phyloP scores from a whole-genome alignment of 2,888 invertebrate species.

The Anodontia alba region DNA sequence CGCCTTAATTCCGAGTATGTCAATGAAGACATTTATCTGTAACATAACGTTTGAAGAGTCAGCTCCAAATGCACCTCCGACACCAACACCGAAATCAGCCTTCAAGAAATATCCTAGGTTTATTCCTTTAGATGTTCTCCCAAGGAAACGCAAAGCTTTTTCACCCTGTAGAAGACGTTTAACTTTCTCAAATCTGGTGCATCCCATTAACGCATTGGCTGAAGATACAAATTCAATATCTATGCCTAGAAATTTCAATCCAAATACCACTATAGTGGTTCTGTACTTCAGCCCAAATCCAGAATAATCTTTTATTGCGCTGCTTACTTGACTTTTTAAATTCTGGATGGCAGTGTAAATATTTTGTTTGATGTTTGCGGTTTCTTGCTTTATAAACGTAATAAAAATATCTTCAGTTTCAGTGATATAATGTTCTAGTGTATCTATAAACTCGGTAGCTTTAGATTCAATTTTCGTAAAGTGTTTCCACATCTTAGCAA shows the following conservation, averaged over 20 bases:
- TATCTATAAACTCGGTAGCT: conserved; percentile 18
- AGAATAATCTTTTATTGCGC: background rate
- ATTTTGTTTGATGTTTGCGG: conserved; percentile 3
- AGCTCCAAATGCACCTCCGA: conserved; percentile 30
- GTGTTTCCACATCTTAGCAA: conserved; percentile 13
- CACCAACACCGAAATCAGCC: conserved; percentile 8
- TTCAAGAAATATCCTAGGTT: conserved; percentile 28
- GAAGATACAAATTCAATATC: conserved; percentile 54
- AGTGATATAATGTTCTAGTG: conserved; percentile 20
- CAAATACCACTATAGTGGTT: background rate
- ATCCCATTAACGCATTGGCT: conserved; percentile 26
- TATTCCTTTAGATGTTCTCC: background rate
- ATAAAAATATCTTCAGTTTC: conserved; percentile 18
- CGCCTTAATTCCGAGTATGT: conserved; percentile 36
- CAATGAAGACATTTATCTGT: conserved; percentile 33
- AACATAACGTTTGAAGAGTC: conserved; percentile 18
- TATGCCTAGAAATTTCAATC: conserved; percentile 20
- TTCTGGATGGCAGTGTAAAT: conserved; percentile 13
- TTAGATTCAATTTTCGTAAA: background rate
- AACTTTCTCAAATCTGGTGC: conserved; percentile 41
- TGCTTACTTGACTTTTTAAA: conserved; percentile 5
- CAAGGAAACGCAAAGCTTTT: conserved; percentile 35
- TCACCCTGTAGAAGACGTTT: conserved; percentile 39
- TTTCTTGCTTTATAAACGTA: conserved; percentile 1
- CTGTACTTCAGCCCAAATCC: conserved; percentile 48